These are phyloP conservation scores for Tanypteryx hageni DNA, from an alignment of 2,888 invertebrate genomes.

Conservation along the genomic window DNA sequence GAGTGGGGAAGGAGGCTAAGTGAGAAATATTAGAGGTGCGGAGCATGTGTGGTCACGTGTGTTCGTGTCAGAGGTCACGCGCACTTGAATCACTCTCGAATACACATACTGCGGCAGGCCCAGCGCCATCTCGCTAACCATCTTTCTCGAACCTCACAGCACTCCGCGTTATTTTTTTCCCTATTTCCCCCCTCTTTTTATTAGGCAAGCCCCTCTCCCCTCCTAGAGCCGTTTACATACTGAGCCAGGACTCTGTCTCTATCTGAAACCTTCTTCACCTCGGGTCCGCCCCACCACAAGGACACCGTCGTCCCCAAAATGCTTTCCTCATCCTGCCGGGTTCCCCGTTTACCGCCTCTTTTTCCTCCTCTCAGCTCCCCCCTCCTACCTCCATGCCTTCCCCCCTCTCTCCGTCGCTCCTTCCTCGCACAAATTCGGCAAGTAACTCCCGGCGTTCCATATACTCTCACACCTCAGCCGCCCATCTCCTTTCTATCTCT, in stretches of 20 bases:
- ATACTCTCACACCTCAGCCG: background rate
- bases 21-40: slow-evolving; percentile 25
- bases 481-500: background rate
- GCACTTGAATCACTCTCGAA: too few relatives aligned
- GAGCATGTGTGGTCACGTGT: background rate
- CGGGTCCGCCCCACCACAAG: background rate
- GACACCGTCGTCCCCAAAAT: background rate
- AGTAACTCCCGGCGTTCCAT: background rate
- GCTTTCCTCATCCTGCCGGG: background rate
- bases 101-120: too few relatives aligned
- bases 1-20: slow-evolving; percentile 20
- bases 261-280: too few relatives aligned
- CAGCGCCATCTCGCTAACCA: background rate
- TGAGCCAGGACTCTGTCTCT: too few relatives aligned
- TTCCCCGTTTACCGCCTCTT: background rate
- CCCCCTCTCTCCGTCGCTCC: background rate
- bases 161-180: background rate
- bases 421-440: background rate
- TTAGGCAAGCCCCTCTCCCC: too few relatives aligned
- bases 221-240: too few relatives aligned
- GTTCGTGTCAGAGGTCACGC: slow-evolving; percentile 2
- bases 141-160: background rate
- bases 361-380: background rate
- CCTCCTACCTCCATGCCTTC: background rate
- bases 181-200: background rate